A percentile compares a stretch with the other conserved stretches of the same genome.
These are phyloP conservation scores for Tringa solitaria DNA, from an alignment of 2,113 vertebrate species.

Conservation along the genomic window DNA sequence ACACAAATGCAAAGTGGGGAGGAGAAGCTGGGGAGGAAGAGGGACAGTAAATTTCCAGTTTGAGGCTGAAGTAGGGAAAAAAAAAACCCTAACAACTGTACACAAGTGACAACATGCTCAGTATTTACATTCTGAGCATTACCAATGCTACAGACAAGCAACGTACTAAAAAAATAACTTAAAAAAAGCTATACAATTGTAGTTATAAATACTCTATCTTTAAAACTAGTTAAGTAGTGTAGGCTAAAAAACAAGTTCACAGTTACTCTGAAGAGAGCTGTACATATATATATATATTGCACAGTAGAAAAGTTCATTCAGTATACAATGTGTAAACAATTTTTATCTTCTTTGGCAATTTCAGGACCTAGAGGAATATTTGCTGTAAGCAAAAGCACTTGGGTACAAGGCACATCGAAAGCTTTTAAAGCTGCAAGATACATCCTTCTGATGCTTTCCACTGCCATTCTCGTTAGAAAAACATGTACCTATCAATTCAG, in stretches of 20 bases:
- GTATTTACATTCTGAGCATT: slow-evolving; percentile 41
- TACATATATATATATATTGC: slow-evolving; percentile 81
- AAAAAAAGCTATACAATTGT: slow-evolving; percentile 76
- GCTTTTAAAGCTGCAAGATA: slow-evolving; percentile 59
- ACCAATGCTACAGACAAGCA: slow-evolving; percentile 46
- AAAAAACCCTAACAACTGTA: not conserved
- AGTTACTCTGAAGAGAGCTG: slow-evolving; percentile 76
- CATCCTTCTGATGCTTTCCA: slow-evolving; percentile 13
- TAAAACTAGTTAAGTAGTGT: slow-evolving; percentile 72
- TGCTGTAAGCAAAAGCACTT: slow-evolving; percentile 75
- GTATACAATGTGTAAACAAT: slow-evolving; percentile 75
- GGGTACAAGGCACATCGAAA: slow-evolving; percentile 74
- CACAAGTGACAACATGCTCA: not conserved
- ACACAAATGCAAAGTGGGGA: not conserved
- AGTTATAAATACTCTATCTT: slow-evolving; percentile 78
- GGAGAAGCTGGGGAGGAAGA: not conserved
- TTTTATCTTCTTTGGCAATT: slow-evolving; percentile 64
- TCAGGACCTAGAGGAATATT: slow-evolving; percentile 55
- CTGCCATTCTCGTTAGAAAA: slow-evolving; percentile 1
- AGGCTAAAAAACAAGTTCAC: slow-evolving; percentile 75
- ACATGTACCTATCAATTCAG: not conserved
- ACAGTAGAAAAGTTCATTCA: slow-evolving; percentile 81
- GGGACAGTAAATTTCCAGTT: slow-evolving; percentile 54
- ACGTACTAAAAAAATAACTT: slow-evolving; percentile 78
- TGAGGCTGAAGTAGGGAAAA: slow-evolving; percentile 26